Evolutionary conservation across 2,888 invertebrate genomes (phyloP).

Genomic region (Eristalinus aeneus): DNA sequence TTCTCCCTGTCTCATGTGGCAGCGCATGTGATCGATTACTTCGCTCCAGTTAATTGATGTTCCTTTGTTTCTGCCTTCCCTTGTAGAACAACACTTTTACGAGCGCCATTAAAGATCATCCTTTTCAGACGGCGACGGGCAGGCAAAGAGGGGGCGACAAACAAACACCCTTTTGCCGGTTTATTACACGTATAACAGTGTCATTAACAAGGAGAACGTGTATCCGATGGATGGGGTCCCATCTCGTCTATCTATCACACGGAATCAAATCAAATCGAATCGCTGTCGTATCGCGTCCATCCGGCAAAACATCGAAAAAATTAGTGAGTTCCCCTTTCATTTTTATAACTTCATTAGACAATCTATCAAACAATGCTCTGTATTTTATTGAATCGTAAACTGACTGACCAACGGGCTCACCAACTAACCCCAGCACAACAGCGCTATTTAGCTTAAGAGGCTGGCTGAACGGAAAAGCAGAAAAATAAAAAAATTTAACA

Average conservation of each 20-base stretch:
- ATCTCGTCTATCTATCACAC: background rate
- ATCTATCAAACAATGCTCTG: slow-evolving; percentile 56
- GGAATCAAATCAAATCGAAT: background rate
- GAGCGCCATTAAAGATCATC: slow-evolving; percentile 20
- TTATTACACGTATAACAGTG: slow-evolving; percentile 41
- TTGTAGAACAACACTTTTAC: slow-evolving; percentile 8
- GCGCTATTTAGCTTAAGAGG: background rate
- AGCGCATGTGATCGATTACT: slow-evolving; percentile 26
- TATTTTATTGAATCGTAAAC: slow-evolving; percentile 45
- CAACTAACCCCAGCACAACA: slow-evolving; percentile 13
- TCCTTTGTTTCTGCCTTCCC: background rate
- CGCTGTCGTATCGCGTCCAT: background rate
- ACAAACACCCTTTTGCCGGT: slow-evolving; percentile 17
- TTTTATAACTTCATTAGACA: slow-evolving; percentile 61
- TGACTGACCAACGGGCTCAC: background rate
- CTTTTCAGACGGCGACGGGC: background rate
- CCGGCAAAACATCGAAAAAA: slow-evolving; percentile 45
- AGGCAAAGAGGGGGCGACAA: background rate
- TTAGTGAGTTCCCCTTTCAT: slow-evolving; percentile 38
- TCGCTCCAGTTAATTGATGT: slow-evolving; percentile 36
- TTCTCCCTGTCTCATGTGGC: background rate
- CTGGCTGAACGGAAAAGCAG: background rate
- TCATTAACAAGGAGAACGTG: slow-evolving; percentile 24
- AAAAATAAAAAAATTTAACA: slow-evolving; percentile 2
- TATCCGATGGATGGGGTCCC: background rate